These are phyloP conservation scores for Mechanitis mazaeus DNA, from an alignment of 2,888 invertebrate species.

Conservation along the genomic window DNA sequence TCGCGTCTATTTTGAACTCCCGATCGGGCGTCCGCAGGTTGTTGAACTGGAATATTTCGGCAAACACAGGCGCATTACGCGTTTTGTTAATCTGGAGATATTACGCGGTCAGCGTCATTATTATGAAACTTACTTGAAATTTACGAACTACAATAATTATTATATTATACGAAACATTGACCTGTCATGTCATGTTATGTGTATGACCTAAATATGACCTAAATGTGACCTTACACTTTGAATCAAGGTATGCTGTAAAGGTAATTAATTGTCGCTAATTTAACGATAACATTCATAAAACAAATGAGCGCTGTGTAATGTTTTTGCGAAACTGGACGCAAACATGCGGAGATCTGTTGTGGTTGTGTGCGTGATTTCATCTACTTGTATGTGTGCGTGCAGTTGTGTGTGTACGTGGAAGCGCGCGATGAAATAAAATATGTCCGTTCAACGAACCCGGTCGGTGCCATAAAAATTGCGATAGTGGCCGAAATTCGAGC, in stretches of 20 bases:
- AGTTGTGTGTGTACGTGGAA: slow-evolving; percentile 72
- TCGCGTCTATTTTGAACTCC: slow-evolving; percentile 72
- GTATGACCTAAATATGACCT: slow-evolving; percentile 12
- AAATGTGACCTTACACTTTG: slow-evolving; percentile 10
- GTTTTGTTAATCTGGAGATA: slow-evolving; percentile 61
- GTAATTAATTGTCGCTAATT: slow-evolving; percentile 52
- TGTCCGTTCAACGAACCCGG: slow-evolving; percentile 75
- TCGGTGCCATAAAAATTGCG: slow-evolving; percentile 76
- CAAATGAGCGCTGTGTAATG: slow-evolving; percentile 54
- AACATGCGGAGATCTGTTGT: slow-evolving; percentile 57
- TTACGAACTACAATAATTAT: slow-evolving; percentile 16
- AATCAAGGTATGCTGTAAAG: slow-evolving; percentile 42
- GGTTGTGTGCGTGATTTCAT: slow-evolving; percentile 54
- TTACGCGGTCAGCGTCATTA: slow-evolving; percentile 45
- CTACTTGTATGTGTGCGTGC: slow-evolving; percentile 54
- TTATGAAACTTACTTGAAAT: slow-evolving; percentile 38
- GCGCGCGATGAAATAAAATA: slow-evolving; percentile 77
- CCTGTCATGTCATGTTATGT: slow-evolving; percentile 12
- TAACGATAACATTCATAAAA: slow-evolving; percentile 58
- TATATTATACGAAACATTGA: slow-evolving; percentile 13
- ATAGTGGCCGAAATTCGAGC: slow-evolving; percentile 72
- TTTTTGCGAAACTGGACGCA: slow-evolving; percentile 67
- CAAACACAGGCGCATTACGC: slow-evolving; percentile 70
- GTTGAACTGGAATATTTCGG: slow-evolving; percentile 76
- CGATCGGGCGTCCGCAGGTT: slow-evolving; percentile 70